Evolutionary conservation across 2,888 invertebrate species (phyloP).

Genomic region (Troglohyphantes excavatus): DNA sequence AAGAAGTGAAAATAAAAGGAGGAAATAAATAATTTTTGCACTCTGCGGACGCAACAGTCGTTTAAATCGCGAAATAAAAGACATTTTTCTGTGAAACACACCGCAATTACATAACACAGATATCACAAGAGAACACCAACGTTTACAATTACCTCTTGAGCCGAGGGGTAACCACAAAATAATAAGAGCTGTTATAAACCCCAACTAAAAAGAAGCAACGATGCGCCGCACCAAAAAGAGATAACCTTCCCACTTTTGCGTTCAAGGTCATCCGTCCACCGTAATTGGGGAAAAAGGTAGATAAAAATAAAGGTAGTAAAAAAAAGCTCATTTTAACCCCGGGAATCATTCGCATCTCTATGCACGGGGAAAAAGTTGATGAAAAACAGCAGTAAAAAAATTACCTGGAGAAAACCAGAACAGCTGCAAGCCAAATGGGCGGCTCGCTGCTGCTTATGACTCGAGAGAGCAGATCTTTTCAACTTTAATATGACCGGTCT

Average conservation of each 20-base stretch:
- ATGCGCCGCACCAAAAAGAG: background rate
- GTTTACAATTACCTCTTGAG: background rate
- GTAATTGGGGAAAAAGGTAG: background rate
- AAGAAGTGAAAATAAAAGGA: background rate
- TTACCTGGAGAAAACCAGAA: conserved; percentile 43
- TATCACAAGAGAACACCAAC: background rate
- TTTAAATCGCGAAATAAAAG: background rate
- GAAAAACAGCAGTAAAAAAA: conserved; percentile 4
- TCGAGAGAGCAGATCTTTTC: background rate
- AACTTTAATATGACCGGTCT: background rate
- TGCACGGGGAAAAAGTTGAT: conserved; percentile 7
- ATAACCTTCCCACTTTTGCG: conserved; percentile 58
- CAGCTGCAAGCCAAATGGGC: conserved; percentile 51
- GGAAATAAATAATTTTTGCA: background rate
- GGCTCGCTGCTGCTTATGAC: background rate
- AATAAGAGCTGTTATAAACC: background rate
- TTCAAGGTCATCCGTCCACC: conserved; percentile 52
- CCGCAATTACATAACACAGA: conserved; percentile 2
- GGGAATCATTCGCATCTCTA: conserved; percentile 35
- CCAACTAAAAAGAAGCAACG: background rate
- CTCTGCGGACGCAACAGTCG: background rate
- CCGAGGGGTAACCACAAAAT: background rate
- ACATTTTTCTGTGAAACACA: background rate
- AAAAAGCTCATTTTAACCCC: conserved; percentile 27
- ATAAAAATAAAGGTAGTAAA: background rate